Conservation (phyloP, 2,888 invertebrate species). For the Leptothorax acervorum region DNA sequence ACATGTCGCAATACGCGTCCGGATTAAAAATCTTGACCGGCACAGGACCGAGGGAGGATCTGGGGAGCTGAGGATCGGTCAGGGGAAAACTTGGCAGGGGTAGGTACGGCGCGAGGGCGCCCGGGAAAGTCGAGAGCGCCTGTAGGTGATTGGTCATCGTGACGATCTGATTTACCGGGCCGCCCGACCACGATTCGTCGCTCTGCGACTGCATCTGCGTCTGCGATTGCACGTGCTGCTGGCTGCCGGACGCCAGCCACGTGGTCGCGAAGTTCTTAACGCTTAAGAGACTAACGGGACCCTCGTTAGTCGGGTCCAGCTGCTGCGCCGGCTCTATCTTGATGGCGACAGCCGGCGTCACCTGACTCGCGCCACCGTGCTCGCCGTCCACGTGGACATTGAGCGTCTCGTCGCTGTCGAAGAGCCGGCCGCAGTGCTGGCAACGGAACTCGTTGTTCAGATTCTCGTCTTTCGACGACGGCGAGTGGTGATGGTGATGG, state of each 20-base stretch:
- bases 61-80: conserved; percentile 83
- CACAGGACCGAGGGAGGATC: conserved; percentile 87
- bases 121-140: conserved; percentile 78
- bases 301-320: conserved; percentile 77
- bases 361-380: conserved; percentile 73
- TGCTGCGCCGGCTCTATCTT: conserved; percentile 76
- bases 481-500: conserved; percentile 55
- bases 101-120: conserved; percentile 83
- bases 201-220: conserved; percentile 73
- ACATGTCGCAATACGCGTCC: conserved; percentile 98
- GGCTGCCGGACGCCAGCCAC: conserved; percentile 77
- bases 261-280: conserved; percentile 81
- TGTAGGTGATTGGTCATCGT: conserved; percentile 78
- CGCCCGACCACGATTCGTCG: conserved; percentile 73
- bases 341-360: conserved; percentile 63
- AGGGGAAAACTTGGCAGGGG: conserved; percentile 87
- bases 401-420: conserved; percentile 79
- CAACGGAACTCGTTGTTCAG: conserved; percentile 82
- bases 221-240: conserved; percentile 74
- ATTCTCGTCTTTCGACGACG: conserved; percentile 81
- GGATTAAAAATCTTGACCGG: conserved; percentile 94
- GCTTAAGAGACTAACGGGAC: conserved; percentile 82
- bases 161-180: conserved; percentile 62
- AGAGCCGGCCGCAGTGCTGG: conserved; percentile 81
- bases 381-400: conserved; percentile 81